Percentiles rank a stretch among this genome's conserved stretches.
These are phyloP conservation scores for Parascotia fuliginaria DNA, from an alignment of 2,888 invertebrate genomes.

Conservation along the genomic window DNA sequence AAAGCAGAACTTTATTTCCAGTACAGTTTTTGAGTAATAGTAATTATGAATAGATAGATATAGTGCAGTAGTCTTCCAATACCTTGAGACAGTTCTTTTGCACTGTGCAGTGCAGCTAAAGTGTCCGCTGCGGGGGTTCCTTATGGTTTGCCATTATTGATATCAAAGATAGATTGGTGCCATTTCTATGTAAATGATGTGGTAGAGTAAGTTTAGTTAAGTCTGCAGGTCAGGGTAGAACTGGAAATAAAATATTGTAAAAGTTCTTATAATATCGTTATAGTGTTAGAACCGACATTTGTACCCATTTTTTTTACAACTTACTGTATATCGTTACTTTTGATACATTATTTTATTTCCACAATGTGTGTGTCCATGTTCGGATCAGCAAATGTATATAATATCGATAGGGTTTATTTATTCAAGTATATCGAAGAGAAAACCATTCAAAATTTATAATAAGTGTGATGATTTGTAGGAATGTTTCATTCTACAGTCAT, in stretches of 20 bases:
- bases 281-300: slow-evolving; percentile 66
- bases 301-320: slow-evolving; percentile 63
- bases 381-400: slow-evolving; percentile 82
- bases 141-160: slow-evolving; percentile 85
- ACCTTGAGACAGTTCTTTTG: slow-evolving; percentile 73
- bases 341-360: slow-evolving; percentile 79
- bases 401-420: slow-evolving; percentile 82
- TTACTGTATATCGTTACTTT: slow-evolving; percentile 65
- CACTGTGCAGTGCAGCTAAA: slow-evolving; percentile 56
- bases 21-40: slow-evolving; percentile 75
- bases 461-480: slow-evolving; percentile 64
- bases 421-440: slow-evolving; percentile 69
- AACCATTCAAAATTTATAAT: slow-evolving; percentile 61
- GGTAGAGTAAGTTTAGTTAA: slow-evolving; percentile 84
- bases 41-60: slow-evolving; percentile 74
- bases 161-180: slow-evolving; percentile 86
- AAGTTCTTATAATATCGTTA: slow-evolving; percentile 63
- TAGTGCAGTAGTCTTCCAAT: slow-evolving; percentile 85
- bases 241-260: slow-evolving; percentile 81
- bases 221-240: slow-evolving; percentile 85
- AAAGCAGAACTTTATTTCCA: slow-evolving; percentile 60
- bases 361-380: slow-evolving; percentile 82
- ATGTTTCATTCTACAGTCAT: slow-evolving; percentile 65
- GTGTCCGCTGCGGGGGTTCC: slow-evolving; percentile 81
- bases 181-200: slow-evolving; percentile 83